Percentiles rank a stretch among this genome's conserved stretches.
Conservation (phyloP, 1,140 invertebrate genomes). For the Stegodyphus dumicola region DNA sequence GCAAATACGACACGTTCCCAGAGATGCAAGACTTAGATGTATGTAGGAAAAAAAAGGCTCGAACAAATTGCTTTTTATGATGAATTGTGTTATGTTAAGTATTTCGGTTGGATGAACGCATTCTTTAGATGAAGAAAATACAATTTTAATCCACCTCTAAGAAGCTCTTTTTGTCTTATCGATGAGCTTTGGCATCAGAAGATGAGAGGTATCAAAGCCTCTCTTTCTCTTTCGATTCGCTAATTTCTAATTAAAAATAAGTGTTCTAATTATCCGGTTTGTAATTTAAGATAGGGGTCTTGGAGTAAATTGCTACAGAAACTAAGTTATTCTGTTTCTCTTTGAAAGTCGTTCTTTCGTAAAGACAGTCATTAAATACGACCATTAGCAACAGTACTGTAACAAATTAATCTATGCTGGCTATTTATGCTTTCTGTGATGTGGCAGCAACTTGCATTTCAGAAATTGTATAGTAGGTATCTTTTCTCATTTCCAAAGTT, state of each 20-base stretch:
- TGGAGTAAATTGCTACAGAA: neutral
- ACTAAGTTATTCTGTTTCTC: neutral
- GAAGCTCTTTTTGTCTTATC: neutral
- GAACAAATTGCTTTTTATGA: too few relatives aligned
- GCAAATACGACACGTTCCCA: constrained; percentile 33
- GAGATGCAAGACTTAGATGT: neutral
- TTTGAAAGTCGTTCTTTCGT: neutral
- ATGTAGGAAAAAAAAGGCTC: constrained; percentile 1
- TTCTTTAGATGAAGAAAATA: neutral
- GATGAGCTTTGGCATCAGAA: neutral
- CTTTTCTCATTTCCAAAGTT: too few relatives aligned
- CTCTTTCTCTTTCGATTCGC: neutral
- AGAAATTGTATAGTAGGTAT: too few relatives aligned
- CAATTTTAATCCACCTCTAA: constrained; percentile 5
- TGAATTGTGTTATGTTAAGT: neutral
- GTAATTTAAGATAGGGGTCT: neutral
- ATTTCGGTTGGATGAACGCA: constrained; percentile 3
- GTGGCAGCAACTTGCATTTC: too few relatives aligned
- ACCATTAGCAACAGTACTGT: neutral
- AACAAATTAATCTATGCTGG: neutral
- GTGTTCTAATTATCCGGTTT: constrained; percentile 11
- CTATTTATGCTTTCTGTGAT: too few relatives aligned
- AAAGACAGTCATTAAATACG: too few relatives aligned
- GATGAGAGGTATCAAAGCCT: neutral
- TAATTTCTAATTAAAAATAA: constrained; percentile 18